Conservation (phyloP, 2,113 vertebrate genomes). For the Rhynchomys soricoides region DNA sequence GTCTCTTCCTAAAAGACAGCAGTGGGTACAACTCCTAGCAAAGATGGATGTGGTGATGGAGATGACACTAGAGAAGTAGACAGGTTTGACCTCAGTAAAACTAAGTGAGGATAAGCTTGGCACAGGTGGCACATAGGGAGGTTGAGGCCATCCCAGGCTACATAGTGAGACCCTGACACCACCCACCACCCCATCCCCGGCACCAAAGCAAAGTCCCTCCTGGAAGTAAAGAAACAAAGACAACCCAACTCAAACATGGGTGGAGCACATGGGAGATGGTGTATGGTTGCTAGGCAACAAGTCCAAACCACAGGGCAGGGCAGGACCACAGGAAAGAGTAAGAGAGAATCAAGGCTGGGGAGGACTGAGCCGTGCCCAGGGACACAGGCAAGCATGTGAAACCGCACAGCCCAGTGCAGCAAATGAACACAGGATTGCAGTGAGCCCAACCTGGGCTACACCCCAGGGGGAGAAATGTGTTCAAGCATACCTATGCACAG, state of each 20-base stretch:
- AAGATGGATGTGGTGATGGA: background rate
- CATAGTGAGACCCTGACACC: background rate
- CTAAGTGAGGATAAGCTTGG: background rate
- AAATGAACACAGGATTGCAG: background rate
- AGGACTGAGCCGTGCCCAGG: background rate
- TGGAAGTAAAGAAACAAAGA: background rate
- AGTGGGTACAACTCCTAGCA: background rate
- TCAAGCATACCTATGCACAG: rapidly evolving
- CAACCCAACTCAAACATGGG: background rate
- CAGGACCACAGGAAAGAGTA: background rate
- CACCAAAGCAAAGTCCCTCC: background rate
- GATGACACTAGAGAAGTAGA: background rate
- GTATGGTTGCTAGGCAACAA: background rate
- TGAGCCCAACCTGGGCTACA: background rate
- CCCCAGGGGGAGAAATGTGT: rapidly evolving
- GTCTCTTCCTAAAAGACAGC: background rate
- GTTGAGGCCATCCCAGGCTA: background rate
- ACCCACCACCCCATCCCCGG: no score
- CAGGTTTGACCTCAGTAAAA: background rate
- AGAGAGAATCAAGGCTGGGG: background rate
- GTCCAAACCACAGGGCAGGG: background rate
- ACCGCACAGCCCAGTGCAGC: background rate
- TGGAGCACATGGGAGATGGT: background rate
- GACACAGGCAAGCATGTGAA: background rate
- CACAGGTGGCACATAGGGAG: background rate